Conservation (phyloP, 2,797 vertebrate species). For the Enteromius unitaeniatus region DNA sequence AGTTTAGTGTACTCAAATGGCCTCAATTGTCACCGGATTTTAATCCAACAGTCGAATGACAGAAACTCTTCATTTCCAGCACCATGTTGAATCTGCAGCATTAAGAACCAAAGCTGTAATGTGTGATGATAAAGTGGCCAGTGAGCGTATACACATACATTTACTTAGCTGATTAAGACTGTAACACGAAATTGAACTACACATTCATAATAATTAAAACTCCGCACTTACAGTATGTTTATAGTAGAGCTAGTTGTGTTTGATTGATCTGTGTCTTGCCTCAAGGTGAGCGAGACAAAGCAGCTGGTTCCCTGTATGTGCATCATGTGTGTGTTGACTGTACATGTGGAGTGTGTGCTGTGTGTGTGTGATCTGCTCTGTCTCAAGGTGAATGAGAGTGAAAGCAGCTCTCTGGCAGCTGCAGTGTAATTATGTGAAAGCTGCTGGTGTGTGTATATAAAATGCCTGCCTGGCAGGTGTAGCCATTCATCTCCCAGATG, state of each 20-base stretch:
- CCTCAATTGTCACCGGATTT: background rate
- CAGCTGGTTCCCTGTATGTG: slow-evolving; percentile 15
- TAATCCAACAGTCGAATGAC: background rate
- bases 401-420: slow-evolving; percentile 36
- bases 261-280: slow-evolving; percentile 22
- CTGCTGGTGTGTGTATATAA: slow-evolving; percentile 63
- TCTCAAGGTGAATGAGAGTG: slow-evolving; percentile 37
- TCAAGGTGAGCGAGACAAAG: slow-evolving; percentile 56
- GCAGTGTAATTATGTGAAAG: slow-evolving; percentile 41
- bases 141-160: background rate
- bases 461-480: slow-evolving; percentile 58
- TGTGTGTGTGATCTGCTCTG: slow-evolving; percentile 38
- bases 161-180: slow-evolving; percentile 1
- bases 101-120: slow-evolving; percentile 2
- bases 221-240: background rate
- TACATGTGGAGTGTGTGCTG: slow-evolving; percentile 28
- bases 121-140: background rate
- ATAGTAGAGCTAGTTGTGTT: slow-evolving; percentile 3
- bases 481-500: slow-evolving; percentile 61
- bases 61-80: background rate
- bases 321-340: slow-evolving; percentile 39
- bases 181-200: background rate
- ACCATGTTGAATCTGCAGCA: background rate
- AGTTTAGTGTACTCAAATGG: background rate
- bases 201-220: background rate